These are phyloP conservation scores for Streptopelia turtur DNA, from an alignment of 2,797 vertebrate genomes.

Conservation along the genomic window DNA sequence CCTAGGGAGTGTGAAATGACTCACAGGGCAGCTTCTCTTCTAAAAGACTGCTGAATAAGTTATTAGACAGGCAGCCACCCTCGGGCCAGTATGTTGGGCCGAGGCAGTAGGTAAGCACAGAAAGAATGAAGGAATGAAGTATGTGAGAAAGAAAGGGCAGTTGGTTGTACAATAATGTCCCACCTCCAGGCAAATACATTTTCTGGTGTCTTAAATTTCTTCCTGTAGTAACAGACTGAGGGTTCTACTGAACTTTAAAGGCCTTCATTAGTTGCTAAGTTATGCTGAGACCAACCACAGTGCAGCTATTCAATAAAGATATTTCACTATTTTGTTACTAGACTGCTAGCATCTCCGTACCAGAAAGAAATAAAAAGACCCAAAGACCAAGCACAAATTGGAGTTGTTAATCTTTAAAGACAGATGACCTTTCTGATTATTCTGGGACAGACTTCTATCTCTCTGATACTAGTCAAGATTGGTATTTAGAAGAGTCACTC, in stretches of 20 bases:
- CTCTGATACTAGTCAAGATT: neutral
- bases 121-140: neutral
- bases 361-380: conserved; percentile 28
- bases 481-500: neutral
- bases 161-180: neutral
- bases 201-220: conserved; percentile 16
- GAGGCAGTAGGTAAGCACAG: neutral
- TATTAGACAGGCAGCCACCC: neutral
- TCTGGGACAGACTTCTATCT: neutral
- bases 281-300: conserved; percentile 38
- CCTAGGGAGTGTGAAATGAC: conserved; percentile 18
- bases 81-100: neutral
- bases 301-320: conserved; percentile 25
- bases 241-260: conserved; percentile 30
- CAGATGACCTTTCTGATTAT: conserved; percentile 9
- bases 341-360: conserved; percentile 5
- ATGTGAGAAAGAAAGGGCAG: neutral
- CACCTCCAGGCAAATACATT: neutral
- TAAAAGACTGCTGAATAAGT: conserved; percentile 24
- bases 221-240: neutral
- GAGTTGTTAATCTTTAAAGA: conserved; percentile 32
- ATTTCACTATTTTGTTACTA: conserved; percentile 26
- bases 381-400: conserved; percentile 18
- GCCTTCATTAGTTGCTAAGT: conserved; percentile 37
- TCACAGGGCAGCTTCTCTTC: neutral